Evolutionary conservation across 1,140 invertebrate species (phyloP), one percentile per base, ranked within the genome.

Genomic region (Lucilia sericata): DNA sequence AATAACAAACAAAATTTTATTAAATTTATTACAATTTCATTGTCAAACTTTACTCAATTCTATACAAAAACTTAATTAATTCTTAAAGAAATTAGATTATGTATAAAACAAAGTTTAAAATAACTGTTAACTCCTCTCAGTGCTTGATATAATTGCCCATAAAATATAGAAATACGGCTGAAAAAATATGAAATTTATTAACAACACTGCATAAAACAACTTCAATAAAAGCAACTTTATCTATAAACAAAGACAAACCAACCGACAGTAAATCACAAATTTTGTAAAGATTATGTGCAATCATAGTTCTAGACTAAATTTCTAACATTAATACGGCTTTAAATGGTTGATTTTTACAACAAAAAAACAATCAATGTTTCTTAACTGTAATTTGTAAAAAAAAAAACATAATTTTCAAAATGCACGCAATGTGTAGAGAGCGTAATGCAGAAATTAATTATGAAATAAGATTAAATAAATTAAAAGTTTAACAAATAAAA

Each of bases 361-460:
- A 30, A 30, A 12, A 55, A 55, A 55, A 55, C 13, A 55, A 17
- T 17, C 12, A 55, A 55, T 49, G 49, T 49, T 49, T 8, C 51
- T 55, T 55, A 42, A 42, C 42, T 12, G 51, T 55, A n/a, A 21
- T 9, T 60, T 17, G 3, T 14, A n/a, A 60, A 60, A 17, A 60
- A 60, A 60, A 60, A 1, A 1, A 70, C n/a, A 70, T 70, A 70
- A 70, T 70, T 70, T 70, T 12, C 65, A 3, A 9, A 70, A 70
- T 19, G 21, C 65, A 70, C 65, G 65, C 65, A 70, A 70, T 70
- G 65, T 70, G 51, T 55, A n/a, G 51, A 17, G 51, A 55, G 42
- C 42, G 55, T 25, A 70, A n/a, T 55, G 65, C 19, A 70, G 3
- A 70, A 70, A 19, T 70, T 8, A 25, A 70, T 70, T 21, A 21